Percentiles rank a stretch among this genome's conserved stretches.
phyloP scores from a whole-genome alignment of 2,113 vertebrate species.

The Oceanites oceanicus region DNA sequence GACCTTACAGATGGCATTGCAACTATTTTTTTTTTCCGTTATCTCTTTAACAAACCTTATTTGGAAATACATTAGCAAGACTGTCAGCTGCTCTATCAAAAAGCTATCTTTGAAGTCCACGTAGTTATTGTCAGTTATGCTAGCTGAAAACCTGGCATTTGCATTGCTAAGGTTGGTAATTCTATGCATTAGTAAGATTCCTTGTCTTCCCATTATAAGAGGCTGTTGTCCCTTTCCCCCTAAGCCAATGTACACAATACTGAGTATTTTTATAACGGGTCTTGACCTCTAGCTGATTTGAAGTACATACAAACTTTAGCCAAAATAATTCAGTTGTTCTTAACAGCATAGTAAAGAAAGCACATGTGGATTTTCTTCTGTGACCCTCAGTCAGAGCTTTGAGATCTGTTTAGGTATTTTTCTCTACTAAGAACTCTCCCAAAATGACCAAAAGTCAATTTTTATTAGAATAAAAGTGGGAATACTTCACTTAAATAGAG shows the following conservation, averaged over 20 bases:
- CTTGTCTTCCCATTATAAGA: neutral
- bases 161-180: neutral
- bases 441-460: neutral
- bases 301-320: neutral
- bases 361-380: neutral
- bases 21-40: neutral
- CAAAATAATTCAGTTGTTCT: neutral
- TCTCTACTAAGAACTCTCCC: neutral
- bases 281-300: neutral
- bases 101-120: neutral
- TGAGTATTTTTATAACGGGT: neutral
- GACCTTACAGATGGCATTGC: neutral
- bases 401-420: neutral
- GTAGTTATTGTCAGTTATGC: neutral
- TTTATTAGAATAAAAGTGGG: neutral
- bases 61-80: neutral
- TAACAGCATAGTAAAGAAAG: neutral
- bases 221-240: neutral
- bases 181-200: neutral
- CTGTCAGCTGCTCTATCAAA: neutral
- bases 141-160: neutral
- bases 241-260: neutral
- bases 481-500: neutral
- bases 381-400: neutral
- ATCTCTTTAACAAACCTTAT: neutral